Evolutionary conservation across 2,888 invertebrate genomes (phyloP).

Genomic region (Phortica okadai): DNA sequence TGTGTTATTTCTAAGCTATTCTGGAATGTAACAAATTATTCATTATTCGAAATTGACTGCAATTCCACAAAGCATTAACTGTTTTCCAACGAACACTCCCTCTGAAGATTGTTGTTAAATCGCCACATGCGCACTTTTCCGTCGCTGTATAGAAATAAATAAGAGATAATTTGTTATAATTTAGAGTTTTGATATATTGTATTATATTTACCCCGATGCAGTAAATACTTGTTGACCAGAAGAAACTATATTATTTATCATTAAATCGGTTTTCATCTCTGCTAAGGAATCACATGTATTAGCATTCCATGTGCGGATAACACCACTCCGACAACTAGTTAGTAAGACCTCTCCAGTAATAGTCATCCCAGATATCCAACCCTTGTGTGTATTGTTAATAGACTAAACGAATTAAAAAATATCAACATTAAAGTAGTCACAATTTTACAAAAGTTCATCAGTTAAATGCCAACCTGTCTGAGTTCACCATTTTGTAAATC

Average conservation of each 20-base stretch:
- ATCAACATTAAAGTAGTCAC: not conserved
- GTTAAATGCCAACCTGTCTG: conserved; percentile 59
- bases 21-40: no score
- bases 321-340: conserved; percentile 87
- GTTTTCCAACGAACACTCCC: conserved; percentile 59
- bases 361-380: conserved; percentile 89
- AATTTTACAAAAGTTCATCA: not conserved
- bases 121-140: conserved; percentile 67
- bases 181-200: not conserved
- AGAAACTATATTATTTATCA: conserved; percentile 83
- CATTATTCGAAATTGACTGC: no score
- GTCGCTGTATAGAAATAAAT: conserved; percentile 55
- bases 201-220: conserved; percentile 83
- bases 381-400: conserved; percentile 90
- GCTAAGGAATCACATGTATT: conserved; percentile 82
- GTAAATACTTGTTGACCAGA: conserved; percentile 85
- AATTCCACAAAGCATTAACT: conserved; percentile 46
- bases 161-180: conserved; percentile 27
- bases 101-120: conserved; percentile 59
- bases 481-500: conserved; percentile 78
- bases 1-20: no score
- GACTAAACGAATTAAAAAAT: conserved; percentile 75
- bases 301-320: conserved; percentile 85
- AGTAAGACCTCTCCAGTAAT: conserved; percentile 80
- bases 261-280: conserved; percentile 83